A percentile compares a stretch with the other conserved stretches of the same genome.
Conservation (phyloP, 64 coral and sea anemone genomes). For the Montipora cactus region DNA sequence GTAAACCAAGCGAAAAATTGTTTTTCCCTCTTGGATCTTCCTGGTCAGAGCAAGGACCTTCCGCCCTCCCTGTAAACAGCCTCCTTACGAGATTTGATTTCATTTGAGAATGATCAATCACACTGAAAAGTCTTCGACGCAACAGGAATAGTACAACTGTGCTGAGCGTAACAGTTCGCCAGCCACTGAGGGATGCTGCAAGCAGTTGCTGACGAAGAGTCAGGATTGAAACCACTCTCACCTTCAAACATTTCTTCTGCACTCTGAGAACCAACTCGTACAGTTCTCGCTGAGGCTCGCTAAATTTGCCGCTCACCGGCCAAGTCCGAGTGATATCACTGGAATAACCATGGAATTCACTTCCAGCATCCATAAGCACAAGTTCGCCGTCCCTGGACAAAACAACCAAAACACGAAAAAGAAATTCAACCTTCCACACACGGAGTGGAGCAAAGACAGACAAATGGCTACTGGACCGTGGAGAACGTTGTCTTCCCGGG, state of each 20-base stretch:
- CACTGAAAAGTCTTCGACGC: no score
- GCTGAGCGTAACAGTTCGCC: no score
- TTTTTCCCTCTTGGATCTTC: no score
- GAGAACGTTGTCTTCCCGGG: no score
- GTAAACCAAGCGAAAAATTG: no score
- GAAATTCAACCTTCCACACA: no score
- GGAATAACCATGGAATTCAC: conserved; percentile 94
- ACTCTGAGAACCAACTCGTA: conserved; percentile 90
- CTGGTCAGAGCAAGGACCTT: no score
- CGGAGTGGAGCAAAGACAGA: neutral
- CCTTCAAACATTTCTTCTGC: conserved; percentile 91
- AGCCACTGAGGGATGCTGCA: neutral
- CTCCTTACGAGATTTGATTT: no score
- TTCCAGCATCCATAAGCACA: conserved; percentile 92
- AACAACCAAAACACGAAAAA: neutral
- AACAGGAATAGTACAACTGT: no score
- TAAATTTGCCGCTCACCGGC: conserved; percentile 95
- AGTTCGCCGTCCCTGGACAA: conserved; percentile 83
- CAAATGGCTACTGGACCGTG: no score
- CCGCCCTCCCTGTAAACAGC: no score
- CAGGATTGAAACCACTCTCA: conserved; percentile 17
- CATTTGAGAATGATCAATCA: no score
- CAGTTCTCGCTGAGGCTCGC: conserved; percentile 78
- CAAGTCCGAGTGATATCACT: conserved; percentile 96
- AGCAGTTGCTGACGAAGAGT: neutral